Base-by-base conservation (phyloP, 30 jellyfish, hydroid and myxozoan species). In the Cassiopea xamachana region DNA sequence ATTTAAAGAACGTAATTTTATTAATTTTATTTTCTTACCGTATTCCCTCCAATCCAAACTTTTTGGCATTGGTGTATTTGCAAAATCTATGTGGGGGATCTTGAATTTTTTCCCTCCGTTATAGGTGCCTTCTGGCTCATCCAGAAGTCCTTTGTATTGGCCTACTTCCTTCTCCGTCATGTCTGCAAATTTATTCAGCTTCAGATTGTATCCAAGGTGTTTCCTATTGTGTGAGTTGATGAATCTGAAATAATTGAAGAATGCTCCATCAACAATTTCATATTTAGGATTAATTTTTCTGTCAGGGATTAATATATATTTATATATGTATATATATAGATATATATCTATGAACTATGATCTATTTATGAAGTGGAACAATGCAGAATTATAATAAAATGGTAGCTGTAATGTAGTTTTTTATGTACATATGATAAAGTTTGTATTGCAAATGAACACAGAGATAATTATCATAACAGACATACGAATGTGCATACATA, bases 1-100 rank as follows among this genome's bases (percentile, higher is more conserved):
- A n/a, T n/a, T n/a, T n/a, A n/a, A n/a, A n/a, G n/a, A n/a, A n/a
- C n/a, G n/a, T n/a, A n/a, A 51, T 51, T 2, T 4, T 51, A 51
- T 9, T 51, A 51, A 2, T 51, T 51, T 51, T 9, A 2, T 4
- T 9, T 51, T 51, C 98, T 46, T 72, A 94, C 98, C 98, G 60
- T 84, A 94, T 14, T 94, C 97, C 46, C 98, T 67, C 98, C 98
- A 94, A 79, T 94, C 98, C 79, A 94, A 62, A 1, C 84, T 58
- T 2, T 80, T 50, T 18, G 98, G 98, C 45, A 94, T 81, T 5
- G 98, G 97, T 68, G 97, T 89, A 44, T 62, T 73, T 8, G 87
- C 90, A 61, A 88, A 85, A 62, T 93, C 97, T 19, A 93, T 89
- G 27, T 93, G 50, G 6, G 98, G 98, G 15, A 96, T 87, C 45